Evolutionary conservation across 2,888 invertebrate genomes (phyloP), one percentile per base, ranked within the genome.

Genomic region (Aphidoletes aphidimyza): DNA sequence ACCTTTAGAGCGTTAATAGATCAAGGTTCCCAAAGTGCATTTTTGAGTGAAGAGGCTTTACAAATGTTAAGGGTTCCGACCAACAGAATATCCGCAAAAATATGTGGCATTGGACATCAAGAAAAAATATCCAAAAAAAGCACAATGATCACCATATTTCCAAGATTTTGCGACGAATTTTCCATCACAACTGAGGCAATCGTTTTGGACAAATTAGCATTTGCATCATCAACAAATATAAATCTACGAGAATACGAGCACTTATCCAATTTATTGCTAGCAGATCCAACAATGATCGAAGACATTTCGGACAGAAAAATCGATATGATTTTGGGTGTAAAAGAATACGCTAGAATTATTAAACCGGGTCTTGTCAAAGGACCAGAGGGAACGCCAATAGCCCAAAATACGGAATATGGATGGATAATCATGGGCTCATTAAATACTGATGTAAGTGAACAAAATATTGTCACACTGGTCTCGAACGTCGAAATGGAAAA

Each of bases 321-420:
- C 14, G 84, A 84, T 30, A 26, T 84, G 6, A 8, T 84, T 17
- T 22, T 84, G 0, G 83, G 54, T 0, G 83, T 19, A 14, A 83
- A 42, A 0, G 47, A 30, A 14, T 49, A 37, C 37, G 36, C 14
- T 1, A 19, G 17, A 83, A 54, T 54, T 3, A 11, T 83, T 2
- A 9, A 34, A 17, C 30, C 1, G 0, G 84, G 54, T 17, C 1
- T 83, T 0, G n/a, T 26, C 1, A 81, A 83, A 26, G 37, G 26
- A n/a, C 19, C 19, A n/a, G 17, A 19, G 0, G 22, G 17, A 6
- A 14, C 5, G 11, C 59, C 59, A 14, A 39, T 59, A 2, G 59
- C 59, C 1, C 39, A 49, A 49, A 49, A 83, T 3, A 81, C 83
- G 6, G 22, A 22, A 34, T 37, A 54, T 1, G 83, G 84, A 9